These are phyloP conservation scores for Habroteleia sp. DNA, from an alignment of 2,888 invertebrate genomes.

Conservation along the genomic window DNA sequence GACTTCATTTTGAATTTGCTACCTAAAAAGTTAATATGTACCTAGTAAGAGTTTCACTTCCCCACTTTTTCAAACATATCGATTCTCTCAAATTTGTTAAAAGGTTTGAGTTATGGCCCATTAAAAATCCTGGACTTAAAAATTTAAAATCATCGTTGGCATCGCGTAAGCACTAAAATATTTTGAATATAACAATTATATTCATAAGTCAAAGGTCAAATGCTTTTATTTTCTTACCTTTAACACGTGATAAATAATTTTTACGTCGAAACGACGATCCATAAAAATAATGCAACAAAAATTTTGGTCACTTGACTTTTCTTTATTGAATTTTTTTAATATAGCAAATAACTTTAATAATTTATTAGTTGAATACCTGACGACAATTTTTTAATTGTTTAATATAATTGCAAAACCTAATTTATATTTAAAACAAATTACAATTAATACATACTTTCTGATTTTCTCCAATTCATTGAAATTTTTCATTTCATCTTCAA, in stretches of 20 bases:
- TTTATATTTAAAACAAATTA: too few relatives aligned
- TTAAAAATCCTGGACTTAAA: conserved; percentile 16
- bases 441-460: too few relatives aligned
- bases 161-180: conserved; percentile 9
- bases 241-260: conserved; percentile 87
- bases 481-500: conserved; percentile 82
- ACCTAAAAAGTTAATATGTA: too few relatives aligned
- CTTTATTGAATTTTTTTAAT: conserved; percentile 83
- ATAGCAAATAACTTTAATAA: conserved; percentile 84
- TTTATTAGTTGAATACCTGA: conserved; percentile 85
- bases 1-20: too few relatives aligned
- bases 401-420: too few relatives aligned
- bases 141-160: conserved; percentile 70
- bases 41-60: conserved; percentile 17
- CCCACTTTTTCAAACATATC: conserved; percentile 21
- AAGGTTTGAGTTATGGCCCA: neutral
- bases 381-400: too few relatives aligned
- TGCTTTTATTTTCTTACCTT: conserved; percentile 79
- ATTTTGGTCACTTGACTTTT: conserved; percentile 75
- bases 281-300: conserved; percentile 88
- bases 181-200: too few relatives aligned
- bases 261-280: conserved; percentile 87
- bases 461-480: conserved; percentile 81
- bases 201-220: too few relatives aligned
- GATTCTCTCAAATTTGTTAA: neutral